Conservation (phyloP, 2,888 invertebrate genomes). For the Sisyra nigra region DNA sequence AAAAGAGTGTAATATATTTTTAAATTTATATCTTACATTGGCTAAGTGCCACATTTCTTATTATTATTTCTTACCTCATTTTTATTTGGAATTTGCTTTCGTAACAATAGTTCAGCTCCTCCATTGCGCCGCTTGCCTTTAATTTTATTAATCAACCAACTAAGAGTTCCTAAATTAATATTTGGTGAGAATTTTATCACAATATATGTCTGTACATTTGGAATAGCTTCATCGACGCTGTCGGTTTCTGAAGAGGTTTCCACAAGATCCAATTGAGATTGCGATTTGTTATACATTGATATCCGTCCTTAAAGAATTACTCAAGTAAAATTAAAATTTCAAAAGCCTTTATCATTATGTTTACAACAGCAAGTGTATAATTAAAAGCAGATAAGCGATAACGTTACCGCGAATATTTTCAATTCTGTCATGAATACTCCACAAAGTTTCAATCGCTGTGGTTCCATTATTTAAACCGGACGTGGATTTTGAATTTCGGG, state of each 20-base stretch:
- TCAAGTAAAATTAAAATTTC: not conserved
- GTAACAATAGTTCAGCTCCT: conserved; percentile 36
- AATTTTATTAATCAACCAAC: conserved; percentile 36
- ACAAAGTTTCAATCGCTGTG: not conserved
- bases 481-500: too few species aligned
- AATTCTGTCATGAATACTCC: conserved; percentile 1
- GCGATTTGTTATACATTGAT: not conserved
- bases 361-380: not conserved
- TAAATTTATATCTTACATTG: too few species aligned
- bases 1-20: not conserved
- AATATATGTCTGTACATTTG: conserved; percentile 30
- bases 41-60: too few species aligned
- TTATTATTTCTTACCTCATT: conserved; percentile 19
- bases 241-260: conserved; percentile 6
- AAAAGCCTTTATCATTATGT: not conserved
- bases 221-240: conserved; percentile 16
- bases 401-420: conserved; percentile 4
- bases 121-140: conserved; percentile 32
- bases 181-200: conserved; percentile 30
- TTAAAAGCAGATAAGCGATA: not conserved
- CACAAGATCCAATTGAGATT: not conserved
- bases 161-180: conserved; percentile 28
- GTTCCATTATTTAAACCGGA: too few species aligned
- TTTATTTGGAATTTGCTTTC: conserved; percentile 26
- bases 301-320: not conserved